Evolutionary conservation across 2,113 vertebrate genomes (phyloP).

Genomic region (Chelonoidis abingdonii): DNA sequence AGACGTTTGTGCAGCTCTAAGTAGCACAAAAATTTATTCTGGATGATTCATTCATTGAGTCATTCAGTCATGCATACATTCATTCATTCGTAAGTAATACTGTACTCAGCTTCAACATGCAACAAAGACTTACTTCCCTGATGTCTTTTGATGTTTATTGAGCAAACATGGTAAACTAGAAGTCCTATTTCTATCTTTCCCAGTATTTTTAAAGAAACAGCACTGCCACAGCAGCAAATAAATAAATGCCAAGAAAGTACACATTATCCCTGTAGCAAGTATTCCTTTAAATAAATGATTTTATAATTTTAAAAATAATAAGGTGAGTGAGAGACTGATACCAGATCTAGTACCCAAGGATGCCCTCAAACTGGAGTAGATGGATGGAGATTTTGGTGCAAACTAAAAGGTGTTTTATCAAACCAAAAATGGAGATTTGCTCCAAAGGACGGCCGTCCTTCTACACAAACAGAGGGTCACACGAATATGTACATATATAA

Average conservation of each 20-base stretch:
- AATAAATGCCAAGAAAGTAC: neutral
- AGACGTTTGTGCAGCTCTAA: constrained; percentile 29
- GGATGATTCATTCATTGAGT: constrained; percentile 75
- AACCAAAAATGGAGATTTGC: neutral
- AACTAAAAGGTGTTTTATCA: neutral
- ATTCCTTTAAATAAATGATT: neutral
- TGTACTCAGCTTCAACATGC: constrained; percentile 42
- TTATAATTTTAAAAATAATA: neutral
- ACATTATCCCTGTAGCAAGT: neutral
- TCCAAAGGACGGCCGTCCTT: neutral
- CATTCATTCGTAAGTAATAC: constrained; percentile 72
- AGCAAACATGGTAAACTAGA: constrained; percentile 29
- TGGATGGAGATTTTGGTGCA: neutral
- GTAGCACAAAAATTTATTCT: constrained; percentile 29
- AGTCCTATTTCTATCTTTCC: neutral
- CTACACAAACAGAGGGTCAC: neutral
- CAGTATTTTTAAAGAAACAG: constrained; percentile 49
- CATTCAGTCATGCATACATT: constrained; percentile 59
- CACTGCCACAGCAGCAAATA: neutral
- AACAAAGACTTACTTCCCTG: constrained; percentile 61
- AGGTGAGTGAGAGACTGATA: neutral
- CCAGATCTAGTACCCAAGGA: neutral
- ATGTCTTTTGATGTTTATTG: constrained; percentile 48
- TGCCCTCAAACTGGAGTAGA: neutral
- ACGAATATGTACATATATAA: neutral